phyloP scores from a whole-genome alignment of 1,140 invertebrate species.

The Caenorhabditis latens region DNA sequence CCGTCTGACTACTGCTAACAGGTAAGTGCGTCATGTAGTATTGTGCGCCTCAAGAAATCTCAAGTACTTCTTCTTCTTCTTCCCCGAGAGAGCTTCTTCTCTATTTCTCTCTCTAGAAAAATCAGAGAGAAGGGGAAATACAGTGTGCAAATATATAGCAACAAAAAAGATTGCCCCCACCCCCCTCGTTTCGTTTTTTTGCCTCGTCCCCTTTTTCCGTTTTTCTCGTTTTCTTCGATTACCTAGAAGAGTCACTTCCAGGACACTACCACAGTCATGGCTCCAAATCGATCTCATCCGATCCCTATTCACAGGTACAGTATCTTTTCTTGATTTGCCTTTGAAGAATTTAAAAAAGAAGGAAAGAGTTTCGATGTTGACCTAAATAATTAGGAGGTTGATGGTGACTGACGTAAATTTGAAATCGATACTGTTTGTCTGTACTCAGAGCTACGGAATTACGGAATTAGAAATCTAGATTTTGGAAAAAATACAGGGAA shows the following conservation, averaged over 20 bases:
- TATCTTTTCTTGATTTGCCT: not conserved
- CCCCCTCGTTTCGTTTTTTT: not conserved
- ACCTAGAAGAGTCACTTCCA: not conserved
- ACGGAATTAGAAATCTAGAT: no score
- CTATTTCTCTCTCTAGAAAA: not conserved
- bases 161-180: not conserved
- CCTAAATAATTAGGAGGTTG: not conserved
- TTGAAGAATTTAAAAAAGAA: not conserved
- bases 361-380: not conserved
- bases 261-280: not conserved
- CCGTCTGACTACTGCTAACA: no score
- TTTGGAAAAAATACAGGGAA: no score
- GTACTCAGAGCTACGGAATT: not conserved
- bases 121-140: not conserved
- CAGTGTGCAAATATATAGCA: conserved; percentile 27
- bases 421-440: conserved; percentile 14
- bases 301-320: conserved; percentile 46
- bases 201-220: not conserved
- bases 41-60: not conserved
- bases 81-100: not conserved
- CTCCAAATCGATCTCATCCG: conserved; percentile 35
- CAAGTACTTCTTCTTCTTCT: conserved; percentile 37
- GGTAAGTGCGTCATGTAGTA: conserved; percentile 44
- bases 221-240: no score
- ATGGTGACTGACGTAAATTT: conserved; percentile 1